phyloP scores from a whole-genome alignment of 2,113 vertebrate genomes.

The Haplochromis vanheusdeni region DNA sequence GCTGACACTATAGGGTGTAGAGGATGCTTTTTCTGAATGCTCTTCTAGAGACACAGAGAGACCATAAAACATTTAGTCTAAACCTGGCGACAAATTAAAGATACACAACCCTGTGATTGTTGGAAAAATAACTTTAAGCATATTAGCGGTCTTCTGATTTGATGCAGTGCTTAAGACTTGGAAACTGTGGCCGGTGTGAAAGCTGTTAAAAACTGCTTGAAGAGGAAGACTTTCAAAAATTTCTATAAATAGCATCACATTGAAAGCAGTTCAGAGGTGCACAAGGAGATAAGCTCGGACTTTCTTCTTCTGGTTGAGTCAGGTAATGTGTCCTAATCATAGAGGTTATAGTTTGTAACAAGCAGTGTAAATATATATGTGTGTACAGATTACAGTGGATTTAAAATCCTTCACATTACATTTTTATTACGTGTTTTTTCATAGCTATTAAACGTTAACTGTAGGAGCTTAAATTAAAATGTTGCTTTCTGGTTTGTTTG shows the following conservation, averaged over 20 bases:
- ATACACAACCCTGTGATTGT: background rate
- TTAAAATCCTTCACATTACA: background rate
- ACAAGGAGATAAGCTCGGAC: accelerated
- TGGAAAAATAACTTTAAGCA: background rate
- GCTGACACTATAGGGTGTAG: too few species aligned
- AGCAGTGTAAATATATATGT: background rate
- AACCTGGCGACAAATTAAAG: background rate
- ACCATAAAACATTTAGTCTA: background rate
- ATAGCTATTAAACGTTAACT: background rate
- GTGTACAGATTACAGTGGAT: background rate
- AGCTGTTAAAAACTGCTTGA: background rate
- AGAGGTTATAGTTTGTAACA: accelerated
- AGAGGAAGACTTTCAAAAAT: background rate
- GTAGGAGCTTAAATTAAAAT: background rate
- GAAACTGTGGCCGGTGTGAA: background rate
- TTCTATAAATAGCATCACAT: background rate
- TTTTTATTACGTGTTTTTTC: background rate
- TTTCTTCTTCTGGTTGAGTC: background rate
- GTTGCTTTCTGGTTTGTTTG: accelerated
- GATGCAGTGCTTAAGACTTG: background rate
- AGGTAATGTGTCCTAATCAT: background rate
- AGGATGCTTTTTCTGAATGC: too few species aligned
- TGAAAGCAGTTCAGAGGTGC: background rate
- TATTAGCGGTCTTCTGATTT: accelerated
- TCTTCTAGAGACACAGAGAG: background rate